Conservation (phyloP, 2,888 invertebrate genomes). For the Drosophila incognita region DNA sequence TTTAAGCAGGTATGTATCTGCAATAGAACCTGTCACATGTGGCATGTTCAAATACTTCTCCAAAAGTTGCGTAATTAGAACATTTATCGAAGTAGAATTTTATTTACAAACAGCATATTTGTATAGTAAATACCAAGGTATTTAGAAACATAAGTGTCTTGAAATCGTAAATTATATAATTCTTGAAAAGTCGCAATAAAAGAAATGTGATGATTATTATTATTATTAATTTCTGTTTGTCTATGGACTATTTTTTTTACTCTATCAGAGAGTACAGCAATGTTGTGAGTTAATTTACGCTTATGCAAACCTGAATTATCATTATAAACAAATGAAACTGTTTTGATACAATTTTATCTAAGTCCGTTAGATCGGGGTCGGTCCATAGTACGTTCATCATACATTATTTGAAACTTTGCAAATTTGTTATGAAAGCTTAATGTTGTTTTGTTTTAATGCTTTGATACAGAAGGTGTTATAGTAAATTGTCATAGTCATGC, state of each 20-base stretch:
- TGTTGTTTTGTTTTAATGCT: neutral
- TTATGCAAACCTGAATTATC: neutral
- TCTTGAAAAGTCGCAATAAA: neutral
- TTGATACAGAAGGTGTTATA: no score
- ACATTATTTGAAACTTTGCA: neutral
- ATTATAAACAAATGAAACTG: neutral
- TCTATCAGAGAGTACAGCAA: neutral
- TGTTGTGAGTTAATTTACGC: neutral
- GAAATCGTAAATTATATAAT: neutral
- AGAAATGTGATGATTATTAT: neutral
- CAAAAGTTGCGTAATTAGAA: conserved; percentile 46
- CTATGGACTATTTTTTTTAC: neutral
- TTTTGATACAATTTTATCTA: neutral
- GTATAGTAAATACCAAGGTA: neutral
- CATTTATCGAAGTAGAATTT: conserved; percentile 10
- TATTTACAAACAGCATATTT: neutral
- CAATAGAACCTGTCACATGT: conserved; percentile 40
- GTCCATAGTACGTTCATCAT: neutral
- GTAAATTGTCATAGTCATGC: no score
- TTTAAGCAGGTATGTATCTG: conserved; percentile 29
- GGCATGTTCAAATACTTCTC: conserved; percentile 22
- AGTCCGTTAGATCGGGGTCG: no score
- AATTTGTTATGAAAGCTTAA: neutral
- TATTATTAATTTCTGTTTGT: neutral
- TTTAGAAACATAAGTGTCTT: neutral